Evolutionary conservation across 2,888 invertebrate genomes (phyloP).

Genomic region (Tetragonisca angustula): DNA sequence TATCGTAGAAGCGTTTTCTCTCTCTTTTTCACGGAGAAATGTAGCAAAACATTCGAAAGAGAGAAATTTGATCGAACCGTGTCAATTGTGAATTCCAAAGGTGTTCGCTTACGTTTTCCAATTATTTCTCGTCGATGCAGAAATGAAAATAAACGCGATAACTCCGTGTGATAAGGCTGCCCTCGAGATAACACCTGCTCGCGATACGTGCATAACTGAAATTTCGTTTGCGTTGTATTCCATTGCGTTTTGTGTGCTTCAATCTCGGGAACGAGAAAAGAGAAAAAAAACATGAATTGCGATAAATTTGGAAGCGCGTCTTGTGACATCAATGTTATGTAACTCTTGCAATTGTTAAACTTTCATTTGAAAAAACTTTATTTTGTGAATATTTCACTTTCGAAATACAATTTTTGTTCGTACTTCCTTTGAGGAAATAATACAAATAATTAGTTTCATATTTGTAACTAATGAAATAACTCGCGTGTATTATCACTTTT

Average conservation of each 20-base stretch:
- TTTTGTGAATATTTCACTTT: too few species aligned
- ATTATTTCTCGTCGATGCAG: slow-evolving; percentile 40
- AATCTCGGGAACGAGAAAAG: background rate
- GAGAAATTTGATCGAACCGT: background rate
- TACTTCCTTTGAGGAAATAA: too few species aligned
- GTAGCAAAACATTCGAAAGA: too few species aligned
- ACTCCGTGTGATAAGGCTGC: slow-evolving; percentile 25
- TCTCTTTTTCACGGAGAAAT: too few species aligned
- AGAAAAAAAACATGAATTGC: background rate
- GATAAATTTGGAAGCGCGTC: background rate
- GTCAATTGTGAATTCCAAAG: slow-evolving; percentile 12
- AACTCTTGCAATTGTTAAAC: background rate
- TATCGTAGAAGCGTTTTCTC: background rate
- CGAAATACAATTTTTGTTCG: too few species aligned
- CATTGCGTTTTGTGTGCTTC: background rate
- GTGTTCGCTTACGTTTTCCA: slow-evolving; percentile 35
- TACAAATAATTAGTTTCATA: too few species aligned
- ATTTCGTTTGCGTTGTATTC: background rate
- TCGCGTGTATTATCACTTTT: too few species aligned
- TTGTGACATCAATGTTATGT: background rate
- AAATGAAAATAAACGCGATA: slow-evolving; percentile 52
- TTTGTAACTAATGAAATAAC: too few species aligned
- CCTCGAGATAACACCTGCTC: slow-evolving; percentile 30
- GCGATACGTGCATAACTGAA: slow-evolving; percentile 31
- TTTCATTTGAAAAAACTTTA: too few species aligned